These are phyloP conservation scores for Astreopora myriophthalma DNA, from an alignment of 64 coral and sea anemone genomes.

Conservation along the genomic window DNA sequence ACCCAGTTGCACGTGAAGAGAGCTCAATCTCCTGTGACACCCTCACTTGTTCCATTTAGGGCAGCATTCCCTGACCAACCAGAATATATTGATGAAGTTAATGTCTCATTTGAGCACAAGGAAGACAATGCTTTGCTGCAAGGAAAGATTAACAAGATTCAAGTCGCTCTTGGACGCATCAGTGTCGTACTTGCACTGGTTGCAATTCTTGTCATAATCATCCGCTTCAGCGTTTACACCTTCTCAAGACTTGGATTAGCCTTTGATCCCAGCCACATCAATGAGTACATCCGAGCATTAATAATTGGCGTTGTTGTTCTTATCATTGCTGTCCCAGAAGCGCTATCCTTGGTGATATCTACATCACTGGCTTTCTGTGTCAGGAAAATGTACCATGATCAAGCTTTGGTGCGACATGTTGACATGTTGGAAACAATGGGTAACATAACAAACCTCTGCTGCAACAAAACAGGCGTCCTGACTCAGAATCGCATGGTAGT, in stretches of 20 bases:
- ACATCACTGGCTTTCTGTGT: constrained; percentile 81
- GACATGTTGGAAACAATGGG: constrained; percentile 91
- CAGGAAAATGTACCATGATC: constrained; percentile 81
- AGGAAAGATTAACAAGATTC: constrained; percentile 73
- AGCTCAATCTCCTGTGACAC: background rate
- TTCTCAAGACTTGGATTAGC: constrained; percentile 34
- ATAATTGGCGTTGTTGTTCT: constrained; percentile 92
- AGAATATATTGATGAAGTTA: background rate
- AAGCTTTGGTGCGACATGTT: constrained; percentile 80
- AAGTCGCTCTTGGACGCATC: constrained; percentile 71
- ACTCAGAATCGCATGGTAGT: constrained; percentile 87
- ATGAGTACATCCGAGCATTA: constrained; percentile 82
- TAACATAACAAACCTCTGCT: constrained; percentile 85
- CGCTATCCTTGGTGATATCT: constrained; percentile 70
- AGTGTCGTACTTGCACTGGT: constrained; percentile 58
- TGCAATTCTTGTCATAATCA: constrained; percentile 71
- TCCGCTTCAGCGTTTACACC: constrained; percentile 73
- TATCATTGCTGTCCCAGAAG: constrained; percentile 89
- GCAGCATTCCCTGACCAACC: background rate
- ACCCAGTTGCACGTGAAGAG: constrained; percentile 26
- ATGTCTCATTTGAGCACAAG: constrained; percentile 11
- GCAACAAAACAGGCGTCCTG: constrained; percentile 93
- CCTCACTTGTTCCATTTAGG: constrained; percentile 10
- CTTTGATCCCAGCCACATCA: constrained; percentile 68
- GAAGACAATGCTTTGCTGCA: constrained; percentile 63